Base-by-base conservation (phyloP, 2,113 vertebrate species). In the Procavia capensis region DNA sequence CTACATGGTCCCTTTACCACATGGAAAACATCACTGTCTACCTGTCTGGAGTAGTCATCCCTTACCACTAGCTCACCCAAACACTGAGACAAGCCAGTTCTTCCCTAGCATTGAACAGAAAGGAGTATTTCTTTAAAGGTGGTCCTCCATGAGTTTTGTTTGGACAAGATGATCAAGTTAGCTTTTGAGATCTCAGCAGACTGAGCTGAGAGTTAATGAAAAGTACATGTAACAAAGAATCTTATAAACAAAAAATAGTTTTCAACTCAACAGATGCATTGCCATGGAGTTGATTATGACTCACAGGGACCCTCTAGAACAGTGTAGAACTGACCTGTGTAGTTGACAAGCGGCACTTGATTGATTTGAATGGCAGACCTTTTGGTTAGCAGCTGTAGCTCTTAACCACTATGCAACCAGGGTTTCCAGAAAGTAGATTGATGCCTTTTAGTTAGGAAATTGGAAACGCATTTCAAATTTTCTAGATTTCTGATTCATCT, bases 201-300 rank as follows among this genome's bases (percentile, higher is more conserved):
- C 29, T 93, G 45, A 54, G 59, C 50, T 78, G 82, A 92, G 72
- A 66, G 85, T 54, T 85, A 57, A 57, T 70, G 47, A 70, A 91
- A 72, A 91, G 22, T 29, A 64, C 45, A 43, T 10, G 36, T 19
- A 45, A 16, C 20, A 70, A 82, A 72, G 36, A 14, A n/a, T n/a
- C 36, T 91, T 82, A 61, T 1, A 80, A 47, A 66, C 47, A 43
- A 50, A 72, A 91, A n/a, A n/a, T n/a, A n/a, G n/a, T n/a, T n/a
- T n/a, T n/a, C n/a, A n/a, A n/a, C n/a, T n/a, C n/a, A n/a, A n/a
- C n/a, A n/a, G n/a, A n/a, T n/a, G n/a, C n/a, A n/a, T n/a, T n/a
- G n/a, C n/a, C n/a, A n/a, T n/a, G n/a, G n/a, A n/a, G n/a, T n/a
- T n/a, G n/a, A n/a, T n/a, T n/a, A n/a, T n/a, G n/a, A n/a, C n/a